phyloP scores from a whole-genome alignment of 1,140 invertebrate genomes.

The Philotrypesis tridentata region DNA sequence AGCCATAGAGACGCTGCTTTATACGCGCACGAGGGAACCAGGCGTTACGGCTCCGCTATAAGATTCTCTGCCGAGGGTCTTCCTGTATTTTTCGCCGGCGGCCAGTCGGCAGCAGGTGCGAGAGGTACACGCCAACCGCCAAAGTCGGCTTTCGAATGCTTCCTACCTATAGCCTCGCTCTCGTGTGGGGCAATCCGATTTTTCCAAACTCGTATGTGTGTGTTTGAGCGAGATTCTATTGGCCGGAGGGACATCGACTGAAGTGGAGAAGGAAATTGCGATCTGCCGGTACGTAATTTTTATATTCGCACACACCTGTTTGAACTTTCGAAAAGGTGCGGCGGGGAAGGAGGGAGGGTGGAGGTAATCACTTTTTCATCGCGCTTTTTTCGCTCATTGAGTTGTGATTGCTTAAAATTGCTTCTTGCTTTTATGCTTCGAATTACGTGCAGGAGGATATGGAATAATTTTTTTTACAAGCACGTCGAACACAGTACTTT shows the following conservation, averaged over 20 bases:
- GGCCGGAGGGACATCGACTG: neutral
- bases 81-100: neutral
- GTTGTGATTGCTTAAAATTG: too few relatives aligned
- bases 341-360: too few relatives aligned
- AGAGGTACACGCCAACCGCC: neutral
- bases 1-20: neutral
- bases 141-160: neutral
- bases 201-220: neutral
- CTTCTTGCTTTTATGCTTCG: too few relatives aligned
- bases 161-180: neutral
- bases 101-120: neutral
- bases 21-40: neutral
- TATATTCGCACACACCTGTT: too few relatives aligned
- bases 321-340: neutral
- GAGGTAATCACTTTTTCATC: too few relatives aligned
- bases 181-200: neutral
- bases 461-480: too few relatives aligned
- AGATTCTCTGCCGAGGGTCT: neutral
- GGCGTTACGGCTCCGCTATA: neutral
- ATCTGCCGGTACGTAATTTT: neutral
- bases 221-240: neutral
- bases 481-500: too few relatives aligned
- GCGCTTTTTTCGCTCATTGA: too few relatives aligned
- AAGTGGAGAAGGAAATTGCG: neutral
- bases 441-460: too few relatives aligned